Evolutionary conservation across 2,888 invertebrate genomes (phyloP).

Genomic region (Clusia tigrina): DNA sequence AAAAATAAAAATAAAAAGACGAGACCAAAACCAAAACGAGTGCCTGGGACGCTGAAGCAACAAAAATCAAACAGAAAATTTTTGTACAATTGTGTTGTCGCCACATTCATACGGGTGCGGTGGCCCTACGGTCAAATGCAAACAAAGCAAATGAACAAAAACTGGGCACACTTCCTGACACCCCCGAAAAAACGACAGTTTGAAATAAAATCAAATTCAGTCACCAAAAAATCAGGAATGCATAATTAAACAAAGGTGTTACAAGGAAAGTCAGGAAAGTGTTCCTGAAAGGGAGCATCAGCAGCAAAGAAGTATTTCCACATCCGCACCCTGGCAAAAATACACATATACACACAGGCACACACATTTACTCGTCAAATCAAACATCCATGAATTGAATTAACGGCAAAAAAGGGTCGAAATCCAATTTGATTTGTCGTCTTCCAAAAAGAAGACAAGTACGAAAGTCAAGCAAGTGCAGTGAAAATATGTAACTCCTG

Average conservation of each 20-base stretch:
- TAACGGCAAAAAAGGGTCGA: not conserved
- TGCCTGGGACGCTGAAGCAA: not conserved
- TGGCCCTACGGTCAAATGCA: not conserved
- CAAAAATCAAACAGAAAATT: constrained; percentile 8
- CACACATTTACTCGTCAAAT: not conserved
- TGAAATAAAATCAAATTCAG: not conserved
- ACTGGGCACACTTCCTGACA: constrained; percentile 27
- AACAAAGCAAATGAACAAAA: not conserved
- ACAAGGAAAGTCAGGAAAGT: not conserved
- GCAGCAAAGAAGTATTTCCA: constrained; percentile 3
- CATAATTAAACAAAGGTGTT: constrained; percentile 5
- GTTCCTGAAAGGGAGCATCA: no score
- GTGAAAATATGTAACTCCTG: constrained; percentile 13
- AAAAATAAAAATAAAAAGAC: constrained; percentile 1
- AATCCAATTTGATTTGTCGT: constrained; percentile 2
- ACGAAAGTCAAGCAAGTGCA: no score
- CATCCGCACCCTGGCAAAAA: not conserved
- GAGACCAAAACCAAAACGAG: not conserved
- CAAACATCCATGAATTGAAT: not conserved
- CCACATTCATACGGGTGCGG: not conserved
- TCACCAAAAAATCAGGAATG: constrained; percentile 6
- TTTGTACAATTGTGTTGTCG: no score
- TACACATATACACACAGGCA: not conserved
- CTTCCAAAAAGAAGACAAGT: not conserved
- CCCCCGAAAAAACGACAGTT: not conserved